Conservation (phyloP, 2,888 invertebrate genomes). For the Nysson spinosus region DNA sequence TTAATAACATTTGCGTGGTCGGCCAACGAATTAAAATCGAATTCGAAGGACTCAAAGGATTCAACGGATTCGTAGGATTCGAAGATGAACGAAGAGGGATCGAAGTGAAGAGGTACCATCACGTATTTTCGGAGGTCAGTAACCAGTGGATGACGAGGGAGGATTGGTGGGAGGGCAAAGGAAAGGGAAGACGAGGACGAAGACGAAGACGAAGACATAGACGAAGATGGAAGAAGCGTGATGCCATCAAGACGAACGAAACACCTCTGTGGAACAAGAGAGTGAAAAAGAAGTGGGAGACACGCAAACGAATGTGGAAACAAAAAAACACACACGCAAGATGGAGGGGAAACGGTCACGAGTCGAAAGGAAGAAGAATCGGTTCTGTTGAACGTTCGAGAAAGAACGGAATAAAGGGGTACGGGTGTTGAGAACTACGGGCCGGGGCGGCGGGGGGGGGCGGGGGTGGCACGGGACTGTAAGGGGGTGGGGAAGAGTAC, state of each 20-base stretch:
- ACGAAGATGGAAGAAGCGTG: constrained; percentile 9
- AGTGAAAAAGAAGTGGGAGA: constrained; percentile 13
- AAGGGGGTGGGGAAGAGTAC: constrained; percentile 70
- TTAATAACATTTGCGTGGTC: no score
- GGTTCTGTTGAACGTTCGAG: neutral
- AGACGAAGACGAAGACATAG: constrained; percentile 6
- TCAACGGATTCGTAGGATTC: no score
- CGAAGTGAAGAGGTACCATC: constrained; percentile 21
- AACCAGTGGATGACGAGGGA: constrained; percentile 68
- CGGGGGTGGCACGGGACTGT: constrained; percentile 9
- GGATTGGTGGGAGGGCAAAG: constrained; percentile 61
- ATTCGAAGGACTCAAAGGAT: no score
- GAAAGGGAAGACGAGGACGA: constrained; percentile 47
- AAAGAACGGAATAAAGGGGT: constrained; percentile 1
- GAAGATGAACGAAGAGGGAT: constrained; percentile 1
- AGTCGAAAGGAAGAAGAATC: constrained; percentile 3
- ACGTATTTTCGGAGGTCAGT: constrained; percentile 77
- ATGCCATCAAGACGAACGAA: constrained; percentile 2
- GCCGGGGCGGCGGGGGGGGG: neutral
- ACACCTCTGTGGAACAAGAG: constrained; percentile 7
- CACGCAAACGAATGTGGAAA: constrained; percentile 1
- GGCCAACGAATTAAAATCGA: no score
- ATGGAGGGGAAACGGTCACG: constrained; percentile 2
- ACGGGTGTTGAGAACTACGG: constrained; percentile 6
- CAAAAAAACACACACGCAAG: constrained; percentile 5